These are phyloP conservation scores for Phocoena sinus DNA, from an alignment of 2,113 vertebrate species.

Conservation along the genomic window DNA sequence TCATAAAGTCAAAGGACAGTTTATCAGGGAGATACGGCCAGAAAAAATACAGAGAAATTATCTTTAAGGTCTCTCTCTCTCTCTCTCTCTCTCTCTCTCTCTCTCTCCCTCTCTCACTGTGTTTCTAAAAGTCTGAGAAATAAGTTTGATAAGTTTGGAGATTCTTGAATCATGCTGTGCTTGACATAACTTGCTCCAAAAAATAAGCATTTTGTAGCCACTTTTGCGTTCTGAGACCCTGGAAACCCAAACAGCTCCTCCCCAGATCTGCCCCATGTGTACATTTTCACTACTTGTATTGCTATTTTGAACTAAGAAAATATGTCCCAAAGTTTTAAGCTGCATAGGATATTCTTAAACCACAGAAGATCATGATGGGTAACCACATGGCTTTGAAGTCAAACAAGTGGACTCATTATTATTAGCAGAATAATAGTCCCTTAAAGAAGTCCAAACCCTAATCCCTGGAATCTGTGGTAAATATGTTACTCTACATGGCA, in stretches of 20 bases:
- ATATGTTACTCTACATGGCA: not conserved
- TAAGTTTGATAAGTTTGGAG: not conserved
- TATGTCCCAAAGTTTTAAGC: not conserved
- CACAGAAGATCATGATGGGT: not conserved
- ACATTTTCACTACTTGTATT: not conserved
- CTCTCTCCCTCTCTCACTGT: not conserved
- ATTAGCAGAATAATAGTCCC: not conserved
- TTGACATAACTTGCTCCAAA: not conserved
- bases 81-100: not conserved
- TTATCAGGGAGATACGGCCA: not conserved
- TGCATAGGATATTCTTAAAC: not conserved
- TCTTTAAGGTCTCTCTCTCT: not conserved
- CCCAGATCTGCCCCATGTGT: not conserved
- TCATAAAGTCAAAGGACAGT: not conserved
- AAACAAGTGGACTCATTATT: not conserved
- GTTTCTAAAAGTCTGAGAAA: not conserved
- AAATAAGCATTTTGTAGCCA: not conserved
- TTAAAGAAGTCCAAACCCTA: not conserved
- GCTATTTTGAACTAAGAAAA: not conserved
- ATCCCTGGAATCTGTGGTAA: not conserved
- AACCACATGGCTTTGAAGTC: not conserved
- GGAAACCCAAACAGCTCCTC: not conserved
- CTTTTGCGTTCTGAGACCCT: not conserved
- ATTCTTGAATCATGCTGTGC: not conserved
- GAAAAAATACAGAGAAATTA: conserved; percentile 5